A percentile compares a stretch with the other conserved stretches of the same genome.
Evolutionary conservation across 2,113 vertebrate genomes (phyloP).

Genomic region (Poeciliopsis retropinna): DNA sequence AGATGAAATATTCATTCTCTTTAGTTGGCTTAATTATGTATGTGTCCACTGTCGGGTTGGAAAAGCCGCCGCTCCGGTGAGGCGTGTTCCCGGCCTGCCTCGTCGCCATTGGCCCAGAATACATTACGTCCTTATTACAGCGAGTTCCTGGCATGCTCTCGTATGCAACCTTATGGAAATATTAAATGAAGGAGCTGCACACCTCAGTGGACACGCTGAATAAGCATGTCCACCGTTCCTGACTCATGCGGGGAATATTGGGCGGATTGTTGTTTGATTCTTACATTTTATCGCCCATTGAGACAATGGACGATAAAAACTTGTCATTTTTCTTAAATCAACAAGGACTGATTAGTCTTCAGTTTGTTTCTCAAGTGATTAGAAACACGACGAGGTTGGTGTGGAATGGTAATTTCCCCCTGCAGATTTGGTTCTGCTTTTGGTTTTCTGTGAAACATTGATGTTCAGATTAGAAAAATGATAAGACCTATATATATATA

Average conservation of each 20-base stretch:
- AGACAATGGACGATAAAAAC: neutral
- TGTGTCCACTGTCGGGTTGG: constrained; percentile 76
- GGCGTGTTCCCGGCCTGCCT: constrained; percentile 69
- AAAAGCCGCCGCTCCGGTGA: constrained; percentile 63
- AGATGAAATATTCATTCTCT: constrained; percentile 76
- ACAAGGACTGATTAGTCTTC: neutral
- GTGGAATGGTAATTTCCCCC: too few relatives aligned
- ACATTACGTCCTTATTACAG: constrained; percentile 69
- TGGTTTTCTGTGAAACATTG: too few relatives aligned
- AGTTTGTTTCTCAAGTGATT: neutral
- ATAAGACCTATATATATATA: too few relatives aligned
- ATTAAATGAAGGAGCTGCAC: constrained; percentile 72
- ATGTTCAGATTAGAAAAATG: too few relatives aligned
- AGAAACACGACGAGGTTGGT: neutral
- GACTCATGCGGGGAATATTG: constrained; percentile 52
- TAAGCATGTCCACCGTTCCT: constrained; percentile 62
- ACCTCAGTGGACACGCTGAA: constrained; percentile 73
- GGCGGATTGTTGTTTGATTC: constrained; percentile 48
- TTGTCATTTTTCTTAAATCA: neutral
- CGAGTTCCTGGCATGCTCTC: constrained; percentile 41
- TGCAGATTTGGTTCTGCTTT: too few relatives aligned
- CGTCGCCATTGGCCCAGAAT: constrained; percentile 73
- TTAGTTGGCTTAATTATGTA: constrained; percentile 74
- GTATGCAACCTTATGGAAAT: constrained; percentile 75
- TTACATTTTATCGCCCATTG: constrained; percentile 16